These are phyloP conservation scores for Spodoptera littoralis DNA, from an alignment of 2,888 invertebrate genomes.

Conservation along the genomic window DNA sequence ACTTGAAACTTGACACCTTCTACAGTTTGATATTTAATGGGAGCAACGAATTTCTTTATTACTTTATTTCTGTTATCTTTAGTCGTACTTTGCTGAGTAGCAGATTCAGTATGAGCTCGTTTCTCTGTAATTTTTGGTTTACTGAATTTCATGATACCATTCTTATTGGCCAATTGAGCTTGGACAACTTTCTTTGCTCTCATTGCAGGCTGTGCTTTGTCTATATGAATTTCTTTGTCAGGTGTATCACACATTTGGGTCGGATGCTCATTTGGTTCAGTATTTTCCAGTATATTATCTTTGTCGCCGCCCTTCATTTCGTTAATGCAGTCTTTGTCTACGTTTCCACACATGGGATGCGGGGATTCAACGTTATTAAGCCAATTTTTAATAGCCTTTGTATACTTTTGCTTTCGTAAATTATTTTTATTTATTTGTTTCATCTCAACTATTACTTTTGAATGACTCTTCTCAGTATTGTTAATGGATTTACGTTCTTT, in stretches of 20 bases:
- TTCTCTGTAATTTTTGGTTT: conserved; percentile 61
- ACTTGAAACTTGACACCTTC: conserved; percentile 68
- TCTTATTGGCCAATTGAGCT: conserved; percentile 76
- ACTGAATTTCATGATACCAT: conserved; percentile 79
- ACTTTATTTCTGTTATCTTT: conserved; percentile 60
- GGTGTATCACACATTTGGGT: background rate
- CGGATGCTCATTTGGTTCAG: background rate
- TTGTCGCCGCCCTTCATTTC: background rate
- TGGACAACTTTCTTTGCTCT: conserved; percentile 70
- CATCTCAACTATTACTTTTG: background rate
- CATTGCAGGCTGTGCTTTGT: conserved; percentile 23
- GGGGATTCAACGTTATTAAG: conserved; percentile 63
- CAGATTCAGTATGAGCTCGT: conserved; percentile 2
- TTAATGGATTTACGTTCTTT: conserved; percentile 18
- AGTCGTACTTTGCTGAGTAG: conserved; percentile 5
- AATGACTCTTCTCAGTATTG: background rate
- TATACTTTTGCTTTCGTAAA: conserved; percentile 72
- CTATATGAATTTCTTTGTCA: conserved; percentile 23
- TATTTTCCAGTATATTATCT: conserved; percentile 2
- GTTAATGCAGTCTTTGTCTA: conserved; percentile 10
- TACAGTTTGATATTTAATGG: conserved; percentile 74
- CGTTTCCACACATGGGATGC: conserved; percentile 45
- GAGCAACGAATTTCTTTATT: conserved; percentile 74
- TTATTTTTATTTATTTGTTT: conserved; percentile 35
- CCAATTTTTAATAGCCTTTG: conserved; percentile 77